Evolutionary conservation across 2,888 invertebrate genomes (phyloP), one percentile per base, ranked within the genome.

Genomic region (Pachliopta kotzebuea): DNA sequence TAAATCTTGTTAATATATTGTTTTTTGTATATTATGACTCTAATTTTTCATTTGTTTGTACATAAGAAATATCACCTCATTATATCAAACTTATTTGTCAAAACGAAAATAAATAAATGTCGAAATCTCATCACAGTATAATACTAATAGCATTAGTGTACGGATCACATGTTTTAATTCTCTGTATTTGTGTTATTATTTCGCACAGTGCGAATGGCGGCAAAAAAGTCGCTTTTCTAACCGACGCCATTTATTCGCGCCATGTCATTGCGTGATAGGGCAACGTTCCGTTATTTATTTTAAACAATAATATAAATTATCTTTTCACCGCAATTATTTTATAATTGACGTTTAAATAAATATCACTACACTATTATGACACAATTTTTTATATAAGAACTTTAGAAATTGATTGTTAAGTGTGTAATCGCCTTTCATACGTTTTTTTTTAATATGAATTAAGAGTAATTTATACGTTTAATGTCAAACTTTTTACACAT

Each of bases 221-320:
- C 17, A 54, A 54, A 54, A 20, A n/a, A 6, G 20, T 18, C 23
- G 54, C 26, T 54, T 59, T 20, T 11, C 49, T 59, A 21, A 11
- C 11, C 9, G 50, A 58, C 49, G 58, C 26, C 58, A 59, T 31
- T 59, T 59, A 14, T 59, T 59, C 59, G 14, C 59, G 29, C 59
- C 50, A 49, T 59, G 24, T 21, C 50, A 29, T 59, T 31, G 52
- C 59, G 50, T 59, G 59, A 50, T 52, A 20, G 20, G 37, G 29
- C 49, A 52, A 50, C 59, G 29, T 59, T 59, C 31, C 58, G 49
- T 18, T 18, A 45, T 57, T 57, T 14, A 42, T 57, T 42, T 14
- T 42, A 23, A 57, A 18, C 56, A 37, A 20, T 42, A 42, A 37
- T 18, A 42, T 57, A 21, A 57, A 57, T 57, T 20, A 56, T 42